These are phyloP conservation scores for Machimus atricapillus DNA, from an alignment of 2,888 invertebrate genomes.

Conservation along the genomic window DNA sequence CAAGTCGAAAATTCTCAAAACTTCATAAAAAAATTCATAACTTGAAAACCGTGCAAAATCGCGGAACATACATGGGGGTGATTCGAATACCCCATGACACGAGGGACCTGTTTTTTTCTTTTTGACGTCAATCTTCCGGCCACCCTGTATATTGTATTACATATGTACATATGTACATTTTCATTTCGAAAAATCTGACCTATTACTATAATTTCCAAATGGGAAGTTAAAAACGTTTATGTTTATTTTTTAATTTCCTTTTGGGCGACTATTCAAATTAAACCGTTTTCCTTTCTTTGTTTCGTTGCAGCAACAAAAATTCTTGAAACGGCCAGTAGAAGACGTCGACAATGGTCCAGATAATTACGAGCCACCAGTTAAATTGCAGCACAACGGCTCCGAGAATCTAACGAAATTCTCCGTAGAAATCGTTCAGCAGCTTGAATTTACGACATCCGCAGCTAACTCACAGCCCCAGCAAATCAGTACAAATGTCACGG, in stretches of 20 bases:
- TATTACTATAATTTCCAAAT: too few species aligned
- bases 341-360: constrained; percentile 65
- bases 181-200: too few species aligned
- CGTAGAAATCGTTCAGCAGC: constrained; percentile 90
- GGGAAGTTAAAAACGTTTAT: too few species aligned
- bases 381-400: constrained; percentile 70
- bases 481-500: constrained; percentile 91
- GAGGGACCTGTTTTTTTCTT: too few species aligned
- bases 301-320: constrained; percentile 79
- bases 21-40: too few species aligned
- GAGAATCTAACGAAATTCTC: constrained; percentile 78
- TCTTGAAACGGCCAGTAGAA: constrained; percentile 76
- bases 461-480: constrained; percentile 88
- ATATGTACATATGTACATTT: too few species aligned
- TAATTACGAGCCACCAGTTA: constrained; percentile 75
- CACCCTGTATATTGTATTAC: too few species aligned
- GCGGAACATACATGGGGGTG: too few species aligned
- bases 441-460: constrained; percentile 87
- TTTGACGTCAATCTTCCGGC: too few species aligned
- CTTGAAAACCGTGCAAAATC: too few species aligned
- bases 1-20: too few species aligned
- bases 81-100: too few species aligned
- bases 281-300: constrained; percentile 25
- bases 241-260: not conserved
- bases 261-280: not conserved